Conservation (phyloP, 2,113 vertebrate genomes). For the Amblyopsis rosae region DNA sequence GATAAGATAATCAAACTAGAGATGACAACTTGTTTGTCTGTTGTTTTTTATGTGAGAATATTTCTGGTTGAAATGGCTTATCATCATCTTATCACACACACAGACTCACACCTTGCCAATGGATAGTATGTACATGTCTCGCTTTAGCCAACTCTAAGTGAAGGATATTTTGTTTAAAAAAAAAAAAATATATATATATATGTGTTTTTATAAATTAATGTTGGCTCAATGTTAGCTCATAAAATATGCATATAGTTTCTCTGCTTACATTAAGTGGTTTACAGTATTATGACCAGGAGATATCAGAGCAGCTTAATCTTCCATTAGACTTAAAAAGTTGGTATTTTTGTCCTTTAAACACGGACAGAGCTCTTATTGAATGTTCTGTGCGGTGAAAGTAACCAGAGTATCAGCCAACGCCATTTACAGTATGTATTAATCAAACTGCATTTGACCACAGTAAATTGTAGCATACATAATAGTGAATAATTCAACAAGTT, state of each 20-base stretch:
- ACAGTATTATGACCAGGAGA: constrained; percentile 6
- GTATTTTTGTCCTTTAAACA: constrained; percentile 1
- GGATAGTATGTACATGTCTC: constrained; percentile 1
- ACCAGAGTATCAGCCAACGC: constrained; percentile 43
- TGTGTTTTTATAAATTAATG: too few relatives aligned
- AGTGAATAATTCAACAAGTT: constrained; percentile 55
- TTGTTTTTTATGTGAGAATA: background rate
- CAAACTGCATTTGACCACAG: constrained; percentile 41
- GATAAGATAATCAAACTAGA: background rate
- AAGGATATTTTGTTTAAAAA: constrained; percentile 43
- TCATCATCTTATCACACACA: background rate
- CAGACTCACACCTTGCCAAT: background rate
- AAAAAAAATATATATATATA: constrained; percentile 13
- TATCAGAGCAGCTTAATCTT: constrained; percentile 14
- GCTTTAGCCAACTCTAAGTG: constrained; percentile 20
- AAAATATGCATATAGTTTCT: constrained; percentile 48
- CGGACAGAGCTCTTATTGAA: constrained; percentile 48
- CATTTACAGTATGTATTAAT: constrained; percentile 52
- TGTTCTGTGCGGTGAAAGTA: constrained; percentile 43
- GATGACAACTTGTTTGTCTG: background rate
- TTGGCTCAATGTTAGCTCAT: constrained; percentile 9
- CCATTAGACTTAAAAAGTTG: too few relatives aligned
- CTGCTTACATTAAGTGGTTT: constrained; percentile 44
- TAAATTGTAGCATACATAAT: constrained; percentile 24
- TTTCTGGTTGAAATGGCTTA: background rate